Percentiles rank a stretch among this genome's conserved stretches.
These are phyloP conservation scores for Varecia variegata DNA, from an alignment of 2,797 vertebrate genomes.

Conservation along the genomic window DNA sequence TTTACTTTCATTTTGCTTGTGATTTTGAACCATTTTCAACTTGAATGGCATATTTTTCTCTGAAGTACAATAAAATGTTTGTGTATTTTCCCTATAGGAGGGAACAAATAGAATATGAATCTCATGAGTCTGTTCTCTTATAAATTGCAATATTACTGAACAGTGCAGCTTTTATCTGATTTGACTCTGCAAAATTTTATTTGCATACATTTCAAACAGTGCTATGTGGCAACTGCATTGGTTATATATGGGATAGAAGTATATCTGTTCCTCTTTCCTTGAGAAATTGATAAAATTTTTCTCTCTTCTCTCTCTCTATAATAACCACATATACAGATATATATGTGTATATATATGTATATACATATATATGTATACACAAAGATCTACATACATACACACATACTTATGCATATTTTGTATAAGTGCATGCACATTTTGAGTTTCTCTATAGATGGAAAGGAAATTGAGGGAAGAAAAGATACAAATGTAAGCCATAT, in stretches of 20 bases:
- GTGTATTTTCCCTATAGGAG: conserved; percentile 39
- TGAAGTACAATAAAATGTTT: conserved; percentile 65
- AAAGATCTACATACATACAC: not conserved
- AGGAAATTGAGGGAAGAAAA: not conserved
- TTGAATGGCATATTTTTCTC: conserved; percentile 64
- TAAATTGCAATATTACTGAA: conserved; percentile 10
- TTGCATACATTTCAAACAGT: conserved; percentile 56
- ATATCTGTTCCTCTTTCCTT: not conserved
- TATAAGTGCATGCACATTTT: not conserved
- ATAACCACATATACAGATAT: not conserved
- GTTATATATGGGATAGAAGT: not conserved
- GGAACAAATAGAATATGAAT: conserved; percentile 56
- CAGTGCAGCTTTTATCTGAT: not conserved
- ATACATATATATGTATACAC: not conserved
- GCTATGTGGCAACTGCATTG: not conserved
- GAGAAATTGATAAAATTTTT: not conserved
- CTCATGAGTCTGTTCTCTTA: conserved; percentile 35
- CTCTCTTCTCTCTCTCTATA: not conserved
- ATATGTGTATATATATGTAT: not conserved
- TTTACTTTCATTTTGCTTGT: conserved; percentile 64
- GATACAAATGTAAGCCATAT: not conserved
- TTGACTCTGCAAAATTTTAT: conserved; percentile 56
- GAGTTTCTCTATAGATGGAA: not conserved
- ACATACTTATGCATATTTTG: not conserved
- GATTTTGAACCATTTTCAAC: conserved; percentile 62